phyloP scores from a whole-genome alignment of 2,888 invertebrate genomes.

The Thyatira batis region DNA sequence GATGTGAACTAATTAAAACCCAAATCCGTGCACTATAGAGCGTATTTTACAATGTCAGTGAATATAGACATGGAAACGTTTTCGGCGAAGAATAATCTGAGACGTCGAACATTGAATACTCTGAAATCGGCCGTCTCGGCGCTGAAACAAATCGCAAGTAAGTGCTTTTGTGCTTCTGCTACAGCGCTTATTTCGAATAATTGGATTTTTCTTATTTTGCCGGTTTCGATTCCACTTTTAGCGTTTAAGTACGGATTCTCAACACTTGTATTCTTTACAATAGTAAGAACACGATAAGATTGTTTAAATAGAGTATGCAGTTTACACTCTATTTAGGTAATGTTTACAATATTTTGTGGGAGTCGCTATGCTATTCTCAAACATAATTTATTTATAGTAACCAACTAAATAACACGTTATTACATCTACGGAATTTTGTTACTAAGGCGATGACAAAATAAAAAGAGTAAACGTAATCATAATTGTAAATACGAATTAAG shows the following conservation, averaged over 20 bases:
- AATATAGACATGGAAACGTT: slow-evolving; percentile 74
- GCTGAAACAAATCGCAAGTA: slow-evolving; percentile 75
- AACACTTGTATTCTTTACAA: not conserved
- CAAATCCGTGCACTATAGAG: slow-evolving; percentile 24
- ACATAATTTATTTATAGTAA: too few relatives aligned
- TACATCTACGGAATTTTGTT: too few relatives aligned
- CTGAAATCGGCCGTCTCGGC: slow-evolving; percentile 74
- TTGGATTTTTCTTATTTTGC: not conserved
- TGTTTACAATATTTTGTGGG: too few relatives aligned
- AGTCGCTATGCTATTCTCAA: too few relatives aligned
- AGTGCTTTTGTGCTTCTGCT: slow-evolving; percentile 50
- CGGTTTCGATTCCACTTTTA: not conserved
- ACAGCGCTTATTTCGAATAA: slow-evolving; percentile 9
- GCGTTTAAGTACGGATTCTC: not conserved
- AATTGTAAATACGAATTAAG: not conserved
- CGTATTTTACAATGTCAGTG: slow-evolving; percentile 60
- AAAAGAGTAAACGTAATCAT: too few relatives aligned
- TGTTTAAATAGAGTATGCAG: too few relatives aligned
- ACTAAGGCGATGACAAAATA: too few relatives aligned
- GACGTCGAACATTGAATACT: slow-evolving; percentile 73
- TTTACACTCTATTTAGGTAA: too few relatives aligned
- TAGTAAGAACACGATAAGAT: too few relatives aligned
- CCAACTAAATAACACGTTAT: too few relatives aligned
- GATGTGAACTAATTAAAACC: slow-evolving; percentile 17
- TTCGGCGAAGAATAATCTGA: slow-evolving; percentile 70